Base-by-base conservation (phyloP, 2,797 vertebrate species). In the Sciaenops ocellatus region DNA sequence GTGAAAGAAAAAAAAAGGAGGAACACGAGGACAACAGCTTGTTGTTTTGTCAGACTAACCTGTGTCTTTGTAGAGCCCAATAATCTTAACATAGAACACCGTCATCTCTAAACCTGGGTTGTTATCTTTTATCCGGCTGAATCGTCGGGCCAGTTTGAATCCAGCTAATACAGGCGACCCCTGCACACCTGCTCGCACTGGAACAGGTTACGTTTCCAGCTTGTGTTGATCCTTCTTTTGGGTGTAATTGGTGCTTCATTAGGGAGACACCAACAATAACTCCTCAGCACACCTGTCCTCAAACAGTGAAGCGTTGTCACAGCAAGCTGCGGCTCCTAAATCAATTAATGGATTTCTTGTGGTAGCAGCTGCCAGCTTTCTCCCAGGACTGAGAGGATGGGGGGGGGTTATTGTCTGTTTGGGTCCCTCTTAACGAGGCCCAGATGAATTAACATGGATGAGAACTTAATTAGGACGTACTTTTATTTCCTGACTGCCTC, bases 381-480 rank as follows among this genome's bases (percentile, higher is more conserved):
- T 87, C 78, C 41, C 65, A 63, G 82, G 78, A 79, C 78, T 66
- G 73, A 63, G n/a, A n/a, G n/a, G n/a, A n/a, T n/a, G n/a, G n/a
- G n/a, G 56, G 74, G 51, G 51, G 30, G 66, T 46, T 62, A 66
- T 82, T 85, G 73, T 89, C 64, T 84, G 61, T 50, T 18, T 55
- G 59, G 47, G 73, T 74, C 70, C 66, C 70, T 67, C 76, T 38
- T 85, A 83, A 80, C 42, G 11, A 87, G 80, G 50, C 80, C 86
- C 85, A 38, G 55, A 76, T 90, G 75, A 85, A 84, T 87, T 79
- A 83, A 87, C 76, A 69, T 64, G 78, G 71, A 79, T 73, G 78
- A 89, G 50, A 78, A 77, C 79, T 87, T 89, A 80, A 89, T 91
- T 81, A 88, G 79, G 61, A 73, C 66, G 59, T 26, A 51, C 70